These are phyloP conservation scores for Theristus sp. DNA, from an alignment of 2,888 invertebrate species.

Conservation along the genomic window DNA sequence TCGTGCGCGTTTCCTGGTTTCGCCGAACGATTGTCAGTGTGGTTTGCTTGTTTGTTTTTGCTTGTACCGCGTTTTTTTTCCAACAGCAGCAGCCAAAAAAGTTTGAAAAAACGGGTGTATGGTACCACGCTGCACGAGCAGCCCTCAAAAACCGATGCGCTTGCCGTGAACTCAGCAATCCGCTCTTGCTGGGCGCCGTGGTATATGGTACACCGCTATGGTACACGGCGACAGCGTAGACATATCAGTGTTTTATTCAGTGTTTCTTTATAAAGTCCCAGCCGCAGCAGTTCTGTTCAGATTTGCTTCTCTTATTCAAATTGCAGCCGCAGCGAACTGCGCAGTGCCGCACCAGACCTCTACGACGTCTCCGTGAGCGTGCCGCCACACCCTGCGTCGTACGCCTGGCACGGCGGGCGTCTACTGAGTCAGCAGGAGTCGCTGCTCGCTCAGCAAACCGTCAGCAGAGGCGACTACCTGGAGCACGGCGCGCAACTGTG, in stretches of 20 bases:
- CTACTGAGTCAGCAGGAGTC: constrained; percentile 31
- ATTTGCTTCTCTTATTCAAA: not conserved
- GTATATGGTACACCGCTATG: too few species aligned
- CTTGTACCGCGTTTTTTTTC: too few species aligned
- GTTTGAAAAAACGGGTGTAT: too few species aligned
- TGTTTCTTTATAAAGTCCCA: too few species aligned
- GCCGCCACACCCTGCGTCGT: constrained; percentile 53
- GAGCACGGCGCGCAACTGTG: constrained; percentile 53
- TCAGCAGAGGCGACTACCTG: constrained; percentile 68
- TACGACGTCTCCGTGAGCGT: constrained; percentile 53
- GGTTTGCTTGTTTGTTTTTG: too few species aligned
- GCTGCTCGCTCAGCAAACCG: constrained; percentile 42
- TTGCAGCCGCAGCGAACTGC: constrained; percentile 44
- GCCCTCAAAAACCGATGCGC: too few species aligned
- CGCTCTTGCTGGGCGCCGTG: too few species aligned
- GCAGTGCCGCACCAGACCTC: constrained; percentile 55
- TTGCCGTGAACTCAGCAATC: too few species aligned
- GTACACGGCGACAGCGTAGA: too few species aligned
- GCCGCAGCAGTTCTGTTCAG: not conserved
- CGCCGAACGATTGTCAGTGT: constrained; percentile 49
- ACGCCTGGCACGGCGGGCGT: constrained; percentile 63
- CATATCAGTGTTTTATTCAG: too few species aligned
- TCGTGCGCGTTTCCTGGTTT: constrained; percentile 68
- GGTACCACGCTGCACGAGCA: too few species aligned
- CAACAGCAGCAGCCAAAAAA: too few species aligned